Evolutionary conservation across 2,797 vertebrate genomes (phyloP), one percentile per base, ranked within the genome.

Genomic region (Lateolabrax maculatus): DNA sequence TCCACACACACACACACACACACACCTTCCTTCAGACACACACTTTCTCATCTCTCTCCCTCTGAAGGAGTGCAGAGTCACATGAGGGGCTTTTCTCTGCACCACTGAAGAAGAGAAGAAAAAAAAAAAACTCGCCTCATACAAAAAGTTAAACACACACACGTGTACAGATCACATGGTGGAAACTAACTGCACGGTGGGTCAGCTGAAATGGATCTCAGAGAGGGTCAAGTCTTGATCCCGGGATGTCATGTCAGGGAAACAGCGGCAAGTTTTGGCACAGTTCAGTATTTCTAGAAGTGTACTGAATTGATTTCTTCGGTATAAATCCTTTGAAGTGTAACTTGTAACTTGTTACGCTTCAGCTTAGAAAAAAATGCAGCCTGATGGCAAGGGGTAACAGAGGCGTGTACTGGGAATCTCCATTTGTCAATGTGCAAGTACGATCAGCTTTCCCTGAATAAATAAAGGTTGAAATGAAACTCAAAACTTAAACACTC

Each of bases 1-100:
- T 9, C 7, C 78, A 51, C 73, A 70, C 52, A 21, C 25, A 51
- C 52, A 41, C 39, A 63, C 25, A 36, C 61, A 13, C 72, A 34
- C 46, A 53, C 73, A 57, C 53, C 53, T 69, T 37, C 25, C 0
- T 44, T 10, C n/a, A 43, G 10, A 60, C 61, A 79, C 62, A 75
- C 76, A 53, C 27, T 18, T 61, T 39, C 48, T 43, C 43, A 39
- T 60, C 69, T 41, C 57, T 58, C 43, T 34, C 55, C 6, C n/a
- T 39, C 39, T 55, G 34, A 83, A 41, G 48, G 52, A 56, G 39
- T 34, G 44, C 68, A 56, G 77, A 75, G 76, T 91, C 89, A 90
- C 87, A 87, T 87, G 91, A 80, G 34, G 61, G 63, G 5, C 31
- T 81, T 81, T 83, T 90, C 71, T 90, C 84, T 86, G 89, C 82